A percentile compares a stretch with the other conserved stretches of the same genome.
These are phyloP conservation scores for Macropodus opercularis DNA, from an alignment of 2,797 vertebrate genomes.

Conservation along the genomic window DNA sequence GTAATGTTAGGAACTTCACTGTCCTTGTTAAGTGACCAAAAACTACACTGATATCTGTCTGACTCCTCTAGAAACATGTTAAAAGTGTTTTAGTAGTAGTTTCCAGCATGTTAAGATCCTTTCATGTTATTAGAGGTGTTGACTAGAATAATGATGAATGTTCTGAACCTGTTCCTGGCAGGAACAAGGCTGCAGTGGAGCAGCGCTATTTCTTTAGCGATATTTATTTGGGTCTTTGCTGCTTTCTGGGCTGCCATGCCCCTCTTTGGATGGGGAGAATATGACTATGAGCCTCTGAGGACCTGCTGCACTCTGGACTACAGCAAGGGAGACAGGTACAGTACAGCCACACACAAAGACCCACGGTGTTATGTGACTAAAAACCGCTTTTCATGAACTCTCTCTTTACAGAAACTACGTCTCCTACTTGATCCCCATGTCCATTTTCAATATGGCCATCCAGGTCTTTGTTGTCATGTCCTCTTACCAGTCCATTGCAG, in stretches of 20 bases:
- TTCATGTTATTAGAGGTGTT: not conserved
- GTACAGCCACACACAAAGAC: not conserved
- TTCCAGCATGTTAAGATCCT: not conserved
- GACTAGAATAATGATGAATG: constrained; percentile 1
- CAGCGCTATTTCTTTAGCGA: constrained; percentile 80
- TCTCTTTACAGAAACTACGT: constrained; percentile 86
- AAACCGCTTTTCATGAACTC: not conserved
- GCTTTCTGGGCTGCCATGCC: constrained; percentile 95
- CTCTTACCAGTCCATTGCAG: constrained; percentile 89
- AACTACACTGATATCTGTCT: no score
- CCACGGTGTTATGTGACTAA: not conserved
- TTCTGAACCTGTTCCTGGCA: constrained; percentile 54
- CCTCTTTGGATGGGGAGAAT: constrained; percentile 94
- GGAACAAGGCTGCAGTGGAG: constrained; percentile 91
- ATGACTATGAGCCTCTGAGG: constrained; percentile 93
- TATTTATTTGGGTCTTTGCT: constrained; percentile 90
- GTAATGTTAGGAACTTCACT: no score
- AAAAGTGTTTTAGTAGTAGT: not conserved
- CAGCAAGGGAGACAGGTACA: constrained; percentile 90
- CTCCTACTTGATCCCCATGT: constrained; percentile 91
- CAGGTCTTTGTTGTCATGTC: constrained; percentile 90
- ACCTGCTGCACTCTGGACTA: constrained; percentile 97
- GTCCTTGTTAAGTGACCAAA: no score
- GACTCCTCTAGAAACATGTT: no score
- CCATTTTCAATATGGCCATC: constrained; percentile 90